Base-by-base conservation (phyloP, 2,888 invertebrate species). In the Campopleginae sp. region DNA sequence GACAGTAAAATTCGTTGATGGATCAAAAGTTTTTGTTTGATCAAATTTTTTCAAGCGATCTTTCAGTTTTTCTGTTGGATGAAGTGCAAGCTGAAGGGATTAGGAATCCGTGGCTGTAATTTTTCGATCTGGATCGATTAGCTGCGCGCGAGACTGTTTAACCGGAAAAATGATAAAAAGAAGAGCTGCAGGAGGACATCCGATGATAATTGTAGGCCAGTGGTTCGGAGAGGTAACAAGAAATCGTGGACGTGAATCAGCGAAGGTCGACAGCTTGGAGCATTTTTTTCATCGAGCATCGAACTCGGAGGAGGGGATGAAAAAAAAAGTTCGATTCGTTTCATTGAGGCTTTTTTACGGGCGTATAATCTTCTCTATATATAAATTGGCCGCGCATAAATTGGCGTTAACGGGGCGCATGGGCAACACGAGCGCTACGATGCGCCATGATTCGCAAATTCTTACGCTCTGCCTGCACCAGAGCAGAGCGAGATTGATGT, bases 391-490 rank as follows among this genome's bases (percentile, higher is more conserved):
- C 63, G 84, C 54, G 84, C 77, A 46, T 72, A 63, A 58, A 70
- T 46, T 66, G 63, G 75, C 78, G 48, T 82, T 85, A 85, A 85
- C 82, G 78, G 84, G 81, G 68, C 44, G 74, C 70, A 77, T 27
- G 61, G 31, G 70, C 63, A 70, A 54, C 27, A 33, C 71, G 44
- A 72, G 76, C 76, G 76, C 76, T 38, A 33, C 84, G 66, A 66
- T 74, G 78, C 80, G 44, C 42, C 38, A 74, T 85, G 85, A 82
- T 85, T 61, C 74, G 80, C 85, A 77, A 68, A 82, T 85, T 82
- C 80, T 77, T 82, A 75, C 63, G 63, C 42, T 76, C 46, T 68
- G 46, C 31, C 65, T 51, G 66, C 44, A 80, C 63, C 71, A 51
- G n/a, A n/a, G 63, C 51, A 66, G 46, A 80, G 75, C 65, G 72